Percentiles rank a stretch among this genome's conserved stretches.
These are phyloP conservation scores for Calliphora vomitoria DNA, from an alignment of 2,888 invertebrate genomes.

Conservation along the genomic window DNA sequence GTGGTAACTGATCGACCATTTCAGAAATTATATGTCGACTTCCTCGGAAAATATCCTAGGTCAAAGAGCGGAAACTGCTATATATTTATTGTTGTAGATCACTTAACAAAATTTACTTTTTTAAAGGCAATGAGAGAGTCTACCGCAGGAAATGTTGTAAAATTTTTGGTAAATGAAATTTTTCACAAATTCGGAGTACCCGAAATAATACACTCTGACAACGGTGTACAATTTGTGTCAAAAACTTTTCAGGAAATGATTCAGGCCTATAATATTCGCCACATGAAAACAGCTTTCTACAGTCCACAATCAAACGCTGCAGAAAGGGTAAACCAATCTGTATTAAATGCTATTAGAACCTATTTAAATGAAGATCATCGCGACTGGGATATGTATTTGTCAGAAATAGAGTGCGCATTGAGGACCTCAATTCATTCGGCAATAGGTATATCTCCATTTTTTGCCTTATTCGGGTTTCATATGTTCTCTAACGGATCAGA, in stretches of 20 bases:
- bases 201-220: conserved; percentile 41
- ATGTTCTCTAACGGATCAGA: no score
- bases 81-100: neutral
- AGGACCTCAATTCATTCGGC: conserved; percentile 14
- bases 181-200: conserved; percentile 75
- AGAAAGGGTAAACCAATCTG: conserved; percentile 78
- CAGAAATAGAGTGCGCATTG: conserved; percentile 60
- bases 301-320: conserved; percentile 80
- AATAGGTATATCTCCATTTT: no score
- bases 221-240: conserved; percentile 69
- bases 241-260: neutral
- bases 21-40: conserved; percentile 1
- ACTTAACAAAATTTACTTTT: neutral
- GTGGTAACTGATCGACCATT: neutral
- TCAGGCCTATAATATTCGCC: neutral
- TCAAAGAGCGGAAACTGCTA: neutral
- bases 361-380: no score
- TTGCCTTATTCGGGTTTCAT: no score
- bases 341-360: conserved; percentile 73
- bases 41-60: neutral
- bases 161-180: conserved; percentile 51
- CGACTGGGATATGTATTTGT: conserved; percentile 32
- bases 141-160: neutral
- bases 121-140: neutral
- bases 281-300: conserved; percentile 72